Evolutionary conservation across 2,797 vertebrate genomes (phyloP).

Genomic region (Sebastes cheni): DNA sequence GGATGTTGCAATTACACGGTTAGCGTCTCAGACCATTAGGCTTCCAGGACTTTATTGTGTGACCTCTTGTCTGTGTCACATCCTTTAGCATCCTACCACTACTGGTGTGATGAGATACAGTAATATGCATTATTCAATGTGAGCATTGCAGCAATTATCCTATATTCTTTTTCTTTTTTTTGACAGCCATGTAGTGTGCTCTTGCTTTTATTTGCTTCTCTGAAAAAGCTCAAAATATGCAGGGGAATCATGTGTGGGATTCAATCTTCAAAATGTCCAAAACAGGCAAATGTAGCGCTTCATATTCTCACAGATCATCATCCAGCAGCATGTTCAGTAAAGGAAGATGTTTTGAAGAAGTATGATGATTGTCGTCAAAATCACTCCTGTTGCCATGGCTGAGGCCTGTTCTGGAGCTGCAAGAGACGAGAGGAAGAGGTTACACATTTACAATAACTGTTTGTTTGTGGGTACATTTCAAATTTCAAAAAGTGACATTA

Average conservation of each 20-base stretch:
- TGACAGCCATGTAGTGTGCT: background rate
- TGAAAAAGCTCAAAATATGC: background rate
- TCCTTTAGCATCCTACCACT: background rate
- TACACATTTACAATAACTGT: background rate
- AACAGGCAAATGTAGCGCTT: background rate
- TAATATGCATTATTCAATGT: background rate
- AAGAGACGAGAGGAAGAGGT: background rate
- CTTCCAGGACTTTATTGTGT: background rate
- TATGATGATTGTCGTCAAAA: slow-evolving; percentile 38
- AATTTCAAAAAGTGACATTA: background rate
- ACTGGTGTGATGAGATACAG: background rate
- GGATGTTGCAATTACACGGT: background rate
- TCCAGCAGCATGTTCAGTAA: slow-evolving; percentile 22
- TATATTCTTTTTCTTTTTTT: background rate
- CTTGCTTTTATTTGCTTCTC: background rate
- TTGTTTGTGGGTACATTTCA: background rate
- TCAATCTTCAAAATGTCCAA: background rate
- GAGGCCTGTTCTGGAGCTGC: slow-evolving; percentile 57
- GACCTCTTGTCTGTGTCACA: background rate
- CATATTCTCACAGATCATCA: background rate
- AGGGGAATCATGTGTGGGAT: background rate
- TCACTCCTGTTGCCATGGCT: slow-evolving; percentile 27
- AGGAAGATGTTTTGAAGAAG: slow-evolving; percentile 46
- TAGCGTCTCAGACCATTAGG: background rate
- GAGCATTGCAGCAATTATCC: background rate